Evolutionary conservation across 1,140 invertebrate species (phyloP), one percentile per base, ranked within the genome.

Genomic region (Acromyrmex heyeri): DNA sequence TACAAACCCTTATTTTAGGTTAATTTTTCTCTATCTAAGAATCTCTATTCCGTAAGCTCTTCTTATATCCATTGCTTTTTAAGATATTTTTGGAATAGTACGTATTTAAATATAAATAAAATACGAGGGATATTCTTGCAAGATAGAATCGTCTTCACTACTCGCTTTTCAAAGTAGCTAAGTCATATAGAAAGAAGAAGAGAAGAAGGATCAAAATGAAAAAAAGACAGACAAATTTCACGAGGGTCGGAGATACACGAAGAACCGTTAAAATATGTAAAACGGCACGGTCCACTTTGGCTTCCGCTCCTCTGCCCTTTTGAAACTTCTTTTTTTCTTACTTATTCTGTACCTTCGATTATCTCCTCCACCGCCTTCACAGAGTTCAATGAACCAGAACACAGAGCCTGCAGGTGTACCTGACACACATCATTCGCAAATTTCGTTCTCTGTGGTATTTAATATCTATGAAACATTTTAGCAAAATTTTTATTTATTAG

Each of bases 211-310:
- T n/a, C 18, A 62, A 61, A 73, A 83, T 0, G 27, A 61, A 50
- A 72, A 44, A 75, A 86, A 75, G 78, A 48, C 64, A 79, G 72
- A 65, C 78, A 44, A 57, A 70, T 62, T 90, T 91, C 65, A 86
- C 65, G 85, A 87, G 69, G 73, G 62, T 12, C 85, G 61, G 62
- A 70, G 86, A 64, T 86, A 86, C 89, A 85, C 70, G 88, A 81
- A 88, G 90, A 93, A 94, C 93, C 92, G 92, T 94, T 94, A 93
- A 94, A 94, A 94, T 91, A 94, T 93, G 93, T 93, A 94, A 94
- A 93, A 92, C 87, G 88, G 88, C 89, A 83, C 81, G 81, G 85
- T 88, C 88, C 87, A 85, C 86, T 85, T 86, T 73, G 77, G 67
- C 85, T 88, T 81, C 70, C 78, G 85, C 86, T 65, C 81, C 87